A percentile compares a stretch with the other conserved stretches of the same genome.
Evolutionary conservation across 2,797 vertebrate genomes (phyloP).

Genomic region (Schizothorax lantsangensis): DNA sequence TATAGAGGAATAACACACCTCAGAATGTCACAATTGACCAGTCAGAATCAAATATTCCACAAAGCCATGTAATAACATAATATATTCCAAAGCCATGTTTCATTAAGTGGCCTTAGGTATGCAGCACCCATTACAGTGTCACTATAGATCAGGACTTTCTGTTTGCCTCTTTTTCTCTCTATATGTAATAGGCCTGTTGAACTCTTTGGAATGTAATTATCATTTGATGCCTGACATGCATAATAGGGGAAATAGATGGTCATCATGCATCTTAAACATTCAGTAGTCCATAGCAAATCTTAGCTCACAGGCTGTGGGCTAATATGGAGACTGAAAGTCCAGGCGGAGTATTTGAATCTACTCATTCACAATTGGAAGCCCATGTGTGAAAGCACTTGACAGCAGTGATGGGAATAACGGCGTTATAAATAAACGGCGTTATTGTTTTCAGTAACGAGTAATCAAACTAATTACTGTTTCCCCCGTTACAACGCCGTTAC

Average conservation of each 20-base stretch:
- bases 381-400: conserved; percentile 57
- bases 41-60: too few species aligned
- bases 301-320: background rate
- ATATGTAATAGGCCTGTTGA: background rate
- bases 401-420: too few species aligned
- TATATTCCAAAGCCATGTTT: background rate
- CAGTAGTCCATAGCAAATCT: conserved; percentile 14
- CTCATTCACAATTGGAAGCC: conserved; percentile 22
- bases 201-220: background rate
- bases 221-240: background rate
- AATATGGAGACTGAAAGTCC: conserved; percentile 14
- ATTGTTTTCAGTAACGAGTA: too few species aligned
- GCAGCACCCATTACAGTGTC: background rate
- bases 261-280: background rate
- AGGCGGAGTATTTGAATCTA: conserved; percentile 3
- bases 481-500: too few species aligned
- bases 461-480: too few species aligned
- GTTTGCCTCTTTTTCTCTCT: background rate
- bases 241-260: background rate
- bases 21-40: too few species aligned
- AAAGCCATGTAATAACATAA: background rate
- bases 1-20: too few species aligned
- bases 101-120: background rate
- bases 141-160: background rate
- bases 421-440: too few species aligned